A percentile compares a stretch with the other conserved stretches of the same genome.
Conservation (phyloP, 92 coral and sea anemone species). For the Palythoa heliodiscus region DNA sequence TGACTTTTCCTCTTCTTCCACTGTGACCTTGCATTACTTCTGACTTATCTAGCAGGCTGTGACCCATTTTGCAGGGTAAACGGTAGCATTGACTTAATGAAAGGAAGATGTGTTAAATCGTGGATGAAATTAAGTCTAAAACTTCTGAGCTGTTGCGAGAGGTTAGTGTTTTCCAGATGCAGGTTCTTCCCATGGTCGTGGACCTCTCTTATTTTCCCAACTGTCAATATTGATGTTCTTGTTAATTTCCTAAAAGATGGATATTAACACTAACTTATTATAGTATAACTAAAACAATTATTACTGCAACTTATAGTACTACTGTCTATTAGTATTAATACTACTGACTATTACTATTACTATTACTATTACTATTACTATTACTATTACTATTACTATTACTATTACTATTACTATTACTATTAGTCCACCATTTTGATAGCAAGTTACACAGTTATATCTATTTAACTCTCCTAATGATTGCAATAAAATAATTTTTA, state of each 20-base stretch:
- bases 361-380: background rate
- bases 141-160: background rate
- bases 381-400: too few species aligned
- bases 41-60: too few species aligned
- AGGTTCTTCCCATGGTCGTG: slow-evolving; percentile 91
- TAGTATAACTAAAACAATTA: background rate
- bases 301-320: background rate
- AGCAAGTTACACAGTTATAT: too few species aligned
- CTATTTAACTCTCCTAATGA: too few species aligned
- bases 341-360: background rate
- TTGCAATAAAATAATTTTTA: too few species aligned
- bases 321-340: background rate
- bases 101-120: too few species aligned
- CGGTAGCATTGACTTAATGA: too few species aligned
- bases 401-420: background rate
- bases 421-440: background rate
- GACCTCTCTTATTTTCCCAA: slow-evolving; percentile 99
- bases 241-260: slow-evolving; percentile 62
- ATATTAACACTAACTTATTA: background rate
- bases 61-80: too few species aligned
- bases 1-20: too few species aligned
- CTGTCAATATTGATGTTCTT: slow-evolving; percentile 73
- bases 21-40: too few species aligned
- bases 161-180: background rate
- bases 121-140: background rate